Evolutionary conservation across 2,113 vertebrate genomes (phyloP).

Genomic region (Aphyosemion australe): DNA sequence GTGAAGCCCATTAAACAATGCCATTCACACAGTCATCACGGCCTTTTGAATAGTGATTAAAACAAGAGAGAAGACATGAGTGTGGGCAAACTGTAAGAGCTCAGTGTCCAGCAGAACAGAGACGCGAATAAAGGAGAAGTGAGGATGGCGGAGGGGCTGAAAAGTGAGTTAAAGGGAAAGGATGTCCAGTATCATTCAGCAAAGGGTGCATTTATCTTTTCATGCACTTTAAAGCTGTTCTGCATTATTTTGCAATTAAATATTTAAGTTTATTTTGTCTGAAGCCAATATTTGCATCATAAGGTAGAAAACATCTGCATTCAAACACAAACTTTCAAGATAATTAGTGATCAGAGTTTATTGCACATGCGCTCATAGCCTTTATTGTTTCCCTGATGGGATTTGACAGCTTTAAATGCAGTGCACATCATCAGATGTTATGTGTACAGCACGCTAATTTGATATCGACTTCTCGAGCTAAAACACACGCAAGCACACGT

Average conservation of each 20-base stretch:
- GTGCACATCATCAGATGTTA: neutral
- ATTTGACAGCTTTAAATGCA: conserved; percentile 16
- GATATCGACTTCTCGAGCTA: conserved; percentile 26
- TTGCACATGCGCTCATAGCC: neutral
- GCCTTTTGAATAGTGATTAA: conserved; percentile 74
- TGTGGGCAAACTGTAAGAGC: conserved; percentile 49
- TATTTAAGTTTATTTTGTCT: too few relatives aligned
- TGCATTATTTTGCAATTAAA: too few relatives aligned
- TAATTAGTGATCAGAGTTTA: too few relatives aligned
- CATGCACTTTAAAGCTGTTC: too few relatives aligned
- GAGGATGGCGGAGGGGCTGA: conserved; percentile 16
- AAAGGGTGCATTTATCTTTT: too few relatives aligned
- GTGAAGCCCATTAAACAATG: conserved; percentile 70
- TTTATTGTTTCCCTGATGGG: conserved; percentile 3
- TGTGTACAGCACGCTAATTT: conserved; percentile 9
- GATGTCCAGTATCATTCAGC: too few relatives aligned
- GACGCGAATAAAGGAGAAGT: too few relatives aligned
- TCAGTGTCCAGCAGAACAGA: conserved; percentile 23
- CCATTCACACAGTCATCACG: conserved; percentile 51
- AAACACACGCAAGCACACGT: conserved; percentile 9
- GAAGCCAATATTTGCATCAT: too few relatives aligned
- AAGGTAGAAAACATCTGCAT: too few relatives aligned
- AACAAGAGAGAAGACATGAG: conserved; percentile 64
- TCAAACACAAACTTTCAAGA: too few relatives aligned
- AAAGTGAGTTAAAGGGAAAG: conserved; percentile 35